Conservation (phyloP, 2,888 invertebrate species). For the Odontocerum albicorne region DNA sequence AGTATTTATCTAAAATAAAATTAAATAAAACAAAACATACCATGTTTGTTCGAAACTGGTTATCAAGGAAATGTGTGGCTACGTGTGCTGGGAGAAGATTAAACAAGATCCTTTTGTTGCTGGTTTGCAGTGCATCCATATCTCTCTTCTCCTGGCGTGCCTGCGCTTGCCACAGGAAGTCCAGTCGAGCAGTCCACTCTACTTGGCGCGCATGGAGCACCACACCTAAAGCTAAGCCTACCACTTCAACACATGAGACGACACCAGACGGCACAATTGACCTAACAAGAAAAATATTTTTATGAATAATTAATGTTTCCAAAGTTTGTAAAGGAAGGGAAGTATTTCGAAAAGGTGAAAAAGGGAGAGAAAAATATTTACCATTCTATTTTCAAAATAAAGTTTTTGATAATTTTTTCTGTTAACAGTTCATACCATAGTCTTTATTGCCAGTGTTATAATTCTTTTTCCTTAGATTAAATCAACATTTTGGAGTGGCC, state of each 20-base stretch:
- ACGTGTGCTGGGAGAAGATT: slow-evolving; percentile 91
- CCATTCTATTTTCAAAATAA: too few species aligned
- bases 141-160: slow-evolving; percentile 89
- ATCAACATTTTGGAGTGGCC: too few species aligned
- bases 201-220: slow-evolving; percentile 81
- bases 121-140: slow-evolving; percentile 90
- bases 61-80: slow-evolving; percentile 88
- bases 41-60: slow-evolving; percentile 86
- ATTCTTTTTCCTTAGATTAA: too few species aligned
- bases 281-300: too few species aligned
- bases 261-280: slow-evolving; percentile 77
- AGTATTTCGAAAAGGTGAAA: too few species aligned
- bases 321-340: too few species aligned
- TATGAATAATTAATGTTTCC: too few species aligned
- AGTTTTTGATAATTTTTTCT: too few species aligned
- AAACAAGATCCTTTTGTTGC: slow-evolving; percentile 84
- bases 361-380: too few species aligned
- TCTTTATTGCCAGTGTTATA: too few species aligned
- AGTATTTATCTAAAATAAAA: too few species aligned
- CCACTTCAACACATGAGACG: slow-evolving; percentile 75
- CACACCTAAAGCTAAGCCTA: slow-evolving; percentile 81
- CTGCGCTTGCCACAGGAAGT: slow-evolving; percentile 82
- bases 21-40: slow-evolving; percentile 54
- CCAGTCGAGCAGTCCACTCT: slow-evolving; percentile 87
- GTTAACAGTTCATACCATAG: too few species aligned